phyloP scores from a whole-genome alignment of 2,113 vertebrate species.

The Chascanopsetta lugubris region DNA sequence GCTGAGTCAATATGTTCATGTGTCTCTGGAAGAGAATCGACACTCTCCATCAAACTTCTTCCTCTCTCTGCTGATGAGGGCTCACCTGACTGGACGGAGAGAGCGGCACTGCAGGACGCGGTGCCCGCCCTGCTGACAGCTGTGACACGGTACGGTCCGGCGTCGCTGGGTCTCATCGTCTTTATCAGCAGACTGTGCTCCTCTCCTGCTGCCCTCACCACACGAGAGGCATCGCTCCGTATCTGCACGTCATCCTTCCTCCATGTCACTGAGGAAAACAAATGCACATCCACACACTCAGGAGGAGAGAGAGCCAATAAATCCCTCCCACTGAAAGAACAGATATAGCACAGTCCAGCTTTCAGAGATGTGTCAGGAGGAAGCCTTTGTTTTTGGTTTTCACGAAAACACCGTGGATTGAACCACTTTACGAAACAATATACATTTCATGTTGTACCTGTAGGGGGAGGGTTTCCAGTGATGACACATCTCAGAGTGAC shows the following conservation, averaged over 20 bases:
- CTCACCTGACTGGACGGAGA: slow-evolving; percentile 86
- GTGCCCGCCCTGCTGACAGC: slow-evolving; percentile 85
- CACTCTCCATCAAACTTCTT: neutral
- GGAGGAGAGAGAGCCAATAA: slow-evolving; percentile 5
- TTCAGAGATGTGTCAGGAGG: neutral
- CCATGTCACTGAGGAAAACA: slow-evolving; percentile 83
- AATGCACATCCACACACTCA: neutral
- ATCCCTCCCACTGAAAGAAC: slow-evolving; percentile 16
- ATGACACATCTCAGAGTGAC: slow-evolving; percentile 86
- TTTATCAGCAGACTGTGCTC: slow-evolving; percentile 85
- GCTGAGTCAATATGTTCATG: slow-evolving; percentile 35
- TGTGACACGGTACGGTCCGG: slow-evolving; percentile 83
- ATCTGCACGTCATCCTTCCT: slow-evolving; percentile 82
- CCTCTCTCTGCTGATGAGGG: neutral
- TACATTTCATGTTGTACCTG: too few species aligned
- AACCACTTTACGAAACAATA: neutral
- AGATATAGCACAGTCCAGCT: slow-evolving; percentile 13
- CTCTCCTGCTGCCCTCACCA: slow-evolving; percentile 83
- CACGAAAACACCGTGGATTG: neutral
- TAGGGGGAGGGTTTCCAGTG: slow-evolving; percentile 84
- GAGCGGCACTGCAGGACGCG: slow-evolving; percentile 82
- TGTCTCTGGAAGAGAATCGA: slow-evolving; percentile 2
- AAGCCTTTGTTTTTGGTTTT: neutral
- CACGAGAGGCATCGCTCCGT: slow-evolving; percentile 71
- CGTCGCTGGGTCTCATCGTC: slow-evolving; percentile 78